phyloP scores from a whole-genome alignment of 2,113 vertebrate genomes.

The Nematolebias whitei region DNA sequence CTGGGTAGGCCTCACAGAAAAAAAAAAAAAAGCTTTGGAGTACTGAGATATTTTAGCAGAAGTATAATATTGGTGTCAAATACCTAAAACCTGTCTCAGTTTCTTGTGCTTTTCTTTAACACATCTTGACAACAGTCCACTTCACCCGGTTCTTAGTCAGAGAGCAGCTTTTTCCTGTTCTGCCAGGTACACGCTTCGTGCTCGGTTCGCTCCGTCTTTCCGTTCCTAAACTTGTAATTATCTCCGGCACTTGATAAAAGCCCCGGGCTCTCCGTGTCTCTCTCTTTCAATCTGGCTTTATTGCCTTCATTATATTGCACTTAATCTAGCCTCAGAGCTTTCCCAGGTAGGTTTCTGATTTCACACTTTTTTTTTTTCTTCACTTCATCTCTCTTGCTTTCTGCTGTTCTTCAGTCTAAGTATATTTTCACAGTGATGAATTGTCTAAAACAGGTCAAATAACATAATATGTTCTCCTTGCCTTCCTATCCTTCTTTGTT shows the following conservation, averaged over 20 bases:
- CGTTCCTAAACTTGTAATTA: conserved; percentile 50
- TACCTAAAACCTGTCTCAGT: conserved; percentile 10
- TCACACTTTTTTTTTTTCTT: not conserved
- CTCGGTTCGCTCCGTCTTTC: conserved; percentile 16
- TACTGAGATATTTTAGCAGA: not conserved
- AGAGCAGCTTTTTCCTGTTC: conserved; percentile 30
- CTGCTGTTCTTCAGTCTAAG: not conserved
- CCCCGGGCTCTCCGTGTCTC: conserved; percentile 15
- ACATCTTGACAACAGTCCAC: conserved; percentile 14
- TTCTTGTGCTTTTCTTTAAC: conserved; percentile 10
- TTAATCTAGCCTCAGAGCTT: conserved; percentile 46
- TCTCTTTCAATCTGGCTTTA: conserved; percentile 41
- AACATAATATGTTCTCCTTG: not conserved
- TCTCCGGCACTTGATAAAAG: conserved; percentile 53
- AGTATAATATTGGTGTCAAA: conserved; percentile 24
- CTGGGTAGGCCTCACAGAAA: conserved; percentile 10
- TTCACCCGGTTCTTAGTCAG: not conserved
- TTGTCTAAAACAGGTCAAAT: conserved; percentile 34
- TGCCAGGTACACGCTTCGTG: conserved; percentile 22
- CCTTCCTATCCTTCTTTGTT: conserved; percentile 10
- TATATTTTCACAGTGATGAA: conserved; percentile 7
- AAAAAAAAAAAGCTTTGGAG: conserved; percentile 3
- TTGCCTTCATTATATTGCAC: conserved; percentile 54
- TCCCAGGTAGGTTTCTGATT: conserved; percentile 14
- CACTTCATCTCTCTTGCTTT: not conserved